These are phyloP conservation scores for Pandemis cinnamomeana DNA, from an alignment of 2,888 invertebrate species.

Conservation along the genomic window DNA sequence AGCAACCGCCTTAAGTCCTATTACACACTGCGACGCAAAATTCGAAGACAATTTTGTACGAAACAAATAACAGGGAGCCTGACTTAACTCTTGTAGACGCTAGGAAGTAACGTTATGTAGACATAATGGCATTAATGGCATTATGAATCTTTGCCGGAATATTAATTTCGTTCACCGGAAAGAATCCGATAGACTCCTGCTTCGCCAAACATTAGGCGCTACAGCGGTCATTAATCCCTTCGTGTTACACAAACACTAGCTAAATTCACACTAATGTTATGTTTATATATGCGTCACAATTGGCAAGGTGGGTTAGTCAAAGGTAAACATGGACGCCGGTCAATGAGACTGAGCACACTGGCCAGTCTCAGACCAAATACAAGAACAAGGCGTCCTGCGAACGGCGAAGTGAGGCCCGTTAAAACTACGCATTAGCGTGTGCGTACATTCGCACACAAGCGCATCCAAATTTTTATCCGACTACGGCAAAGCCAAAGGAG, in stretches of 20 bases:
- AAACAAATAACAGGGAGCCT: too few relatives aligned
- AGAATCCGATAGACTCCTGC: slow-evolving; percentile 21
- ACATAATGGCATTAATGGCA: neutral
- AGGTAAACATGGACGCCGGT: neutral
- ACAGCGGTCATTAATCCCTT: slow-evolving; percentile 38
- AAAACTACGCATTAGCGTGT: too few relatives aligned
- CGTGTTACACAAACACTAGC: neutral
- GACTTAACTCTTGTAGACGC: neutral
- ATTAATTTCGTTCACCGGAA: slow-evolving; percentile 39
- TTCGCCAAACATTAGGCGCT: slow-evolving; percentile 11
- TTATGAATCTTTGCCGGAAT: slow-evolving; percentile 26
- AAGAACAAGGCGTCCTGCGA: too few relatives aligned
- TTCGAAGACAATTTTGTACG: too few relatives aligned
- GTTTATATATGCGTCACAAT: neutral
- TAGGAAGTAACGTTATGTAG: neutral
- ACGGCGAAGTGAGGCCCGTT: too few relatives aligned
- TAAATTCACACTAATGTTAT: slow-evolving; percentile 10
- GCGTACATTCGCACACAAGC: too few relatives aligned
- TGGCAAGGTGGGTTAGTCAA: neutral
- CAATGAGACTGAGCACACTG: neutral
- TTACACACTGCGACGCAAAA: too few relatives aligned
- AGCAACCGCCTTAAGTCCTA: too few relatives aligned
- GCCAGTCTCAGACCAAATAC: too few relatives aligned
- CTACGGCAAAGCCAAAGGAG: too few relatives aligned
- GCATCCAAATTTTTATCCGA: too few relatives aligned